phyloP scores from a whole-genome alignment of 2,888 invertebrate species.

The Zootermopsis nevadensis region DNA sequence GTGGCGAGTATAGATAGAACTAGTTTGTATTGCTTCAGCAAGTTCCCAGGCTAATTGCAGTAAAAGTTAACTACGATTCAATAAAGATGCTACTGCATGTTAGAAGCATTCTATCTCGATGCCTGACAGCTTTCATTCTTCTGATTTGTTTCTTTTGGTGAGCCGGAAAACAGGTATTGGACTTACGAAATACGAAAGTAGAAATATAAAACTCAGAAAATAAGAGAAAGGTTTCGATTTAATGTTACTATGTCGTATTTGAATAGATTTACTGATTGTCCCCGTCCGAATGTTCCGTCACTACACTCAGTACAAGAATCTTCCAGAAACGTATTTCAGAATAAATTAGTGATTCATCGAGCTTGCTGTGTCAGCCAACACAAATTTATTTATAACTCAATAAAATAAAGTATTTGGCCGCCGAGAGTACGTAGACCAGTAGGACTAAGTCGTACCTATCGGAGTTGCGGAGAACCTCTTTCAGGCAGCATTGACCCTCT shows the following conservation, averaged over 20 bases:
- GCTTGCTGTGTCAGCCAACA: too few species aligned
- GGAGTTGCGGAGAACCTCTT: too few species aligned
- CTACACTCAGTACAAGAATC: too few species aligned
- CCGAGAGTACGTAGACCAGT: too few species aligned
- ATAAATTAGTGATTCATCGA: too few species aligned
- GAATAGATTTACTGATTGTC: not conserved
- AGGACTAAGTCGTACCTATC: too few species aligned
- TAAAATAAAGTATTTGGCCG: too few species aligned
- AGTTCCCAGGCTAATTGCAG: not conserved
- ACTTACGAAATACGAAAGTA: not conserved
- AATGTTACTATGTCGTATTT: not conserved
- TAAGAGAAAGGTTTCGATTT: not conserved
- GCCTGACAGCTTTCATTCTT: not conserved
- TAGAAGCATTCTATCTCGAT: not conserved
- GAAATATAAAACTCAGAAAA: not conserved
- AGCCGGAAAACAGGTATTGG: too few species aligned
- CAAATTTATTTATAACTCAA: too few species aligned
- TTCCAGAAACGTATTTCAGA: too few species aligned
- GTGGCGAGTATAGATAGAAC: not conserved
- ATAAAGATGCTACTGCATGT: not conserved
- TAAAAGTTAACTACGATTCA: not conserved
- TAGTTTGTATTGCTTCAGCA: not conserved
- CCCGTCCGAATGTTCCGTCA: too few species aligned
- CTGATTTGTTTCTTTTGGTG: not conserved
- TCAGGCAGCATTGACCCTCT: too few species aligned